Percentiles rank a stretch among this genome's conserved stretches.
Evolutionary conservation across 2,888 invertebrate species (phyloP).

Genomic region (Atherix ibis): DNA sequence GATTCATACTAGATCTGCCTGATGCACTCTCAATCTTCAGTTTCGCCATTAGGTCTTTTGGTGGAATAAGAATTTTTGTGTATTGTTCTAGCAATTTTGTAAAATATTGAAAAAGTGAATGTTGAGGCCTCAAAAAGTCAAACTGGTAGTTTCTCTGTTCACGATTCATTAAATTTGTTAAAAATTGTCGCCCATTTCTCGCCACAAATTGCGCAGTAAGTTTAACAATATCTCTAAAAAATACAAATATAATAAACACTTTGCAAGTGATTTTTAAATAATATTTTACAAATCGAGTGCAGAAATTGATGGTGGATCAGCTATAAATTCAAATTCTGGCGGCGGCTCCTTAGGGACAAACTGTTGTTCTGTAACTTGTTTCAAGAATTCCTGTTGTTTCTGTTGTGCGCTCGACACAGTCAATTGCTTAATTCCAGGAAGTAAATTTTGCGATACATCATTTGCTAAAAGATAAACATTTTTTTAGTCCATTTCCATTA

Average conservation of each 20-base stretch:
- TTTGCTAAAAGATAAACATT: conserved; percentile 4
- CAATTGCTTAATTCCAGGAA: conserved; percentile 37
- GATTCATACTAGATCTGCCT: conserved; percentile 35
- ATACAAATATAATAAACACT: background rate
- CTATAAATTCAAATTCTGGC: conserved; percentile 80
- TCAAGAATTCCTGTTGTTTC: conserved; percentile 73
- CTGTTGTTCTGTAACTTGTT: conserved; percentile 71
- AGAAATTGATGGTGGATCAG: conserved; percentile 96
- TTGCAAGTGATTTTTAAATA: background rate
- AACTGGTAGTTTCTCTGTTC: conserved; percentile 98
- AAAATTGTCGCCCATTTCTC: conserved; percentile 91
- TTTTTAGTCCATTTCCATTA: background rate
- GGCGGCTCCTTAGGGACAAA: conserved; percentile 87
- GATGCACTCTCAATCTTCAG: conserved; percentile 62
- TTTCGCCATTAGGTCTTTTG: conserved; percentile 72
- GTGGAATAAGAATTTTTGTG: conserved; percentile 90
- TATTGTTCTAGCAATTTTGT: conserved; percentile 96
- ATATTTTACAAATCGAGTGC: conserved; percentile 72
- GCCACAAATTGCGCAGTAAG: conserved; percentile 98
- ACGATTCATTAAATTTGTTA: conserved; percentile 95
- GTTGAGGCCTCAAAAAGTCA: conserved; percentile 95
- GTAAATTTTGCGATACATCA: conserved; percentile 23
- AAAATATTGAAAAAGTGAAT: conserved; percentile 96
- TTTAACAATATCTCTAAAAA: conserved; percentile 80
- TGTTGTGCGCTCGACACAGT: conserved; percentile 63